These are phyloP conservation scores for Lates japonicus DNA, from an alignment of 2,797 vertebrate genomes.

Conservation along the genomic window DNA sequence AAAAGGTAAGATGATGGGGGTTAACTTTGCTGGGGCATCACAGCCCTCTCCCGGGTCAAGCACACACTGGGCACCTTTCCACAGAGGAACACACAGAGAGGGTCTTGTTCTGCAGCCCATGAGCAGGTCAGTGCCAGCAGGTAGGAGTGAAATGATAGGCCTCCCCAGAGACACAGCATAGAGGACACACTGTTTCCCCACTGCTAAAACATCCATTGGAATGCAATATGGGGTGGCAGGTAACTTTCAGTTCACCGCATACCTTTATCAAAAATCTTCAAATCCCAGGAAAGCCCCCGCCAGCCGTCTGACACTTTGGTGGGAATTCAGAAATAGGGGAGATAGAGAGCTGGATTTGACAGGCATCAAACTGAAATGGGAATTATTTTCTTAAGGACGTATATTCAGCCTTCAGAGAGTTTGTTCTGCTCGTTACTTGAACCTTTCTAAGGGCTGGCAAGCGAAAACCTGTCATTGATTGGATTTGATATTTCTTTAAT, in stretches of 20 bases:
- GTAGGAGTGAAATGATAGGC: constrained; percentile 77
- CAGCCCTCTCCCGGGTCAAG: constrained; percentile 65
- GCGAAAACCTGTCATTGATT: no score
- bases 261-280: constrained; percentile 80
- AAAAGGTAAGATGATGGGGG: constrained; percentile 69
- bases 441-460: background rate
- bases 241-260: constrained; percentile 80
- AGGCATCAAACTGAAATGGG: constrained; percentile 50
- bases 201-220: constrained; percentile 76
- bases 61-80: constrained; percentile 70
- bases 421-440: background rate
- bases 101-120: constrained; percentile 74
- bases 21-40: constrained; percentile 68
- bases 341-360: constrained; percentile 42
- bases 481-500: background rate
- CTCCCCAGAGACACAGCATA: constrained; percentile 78
- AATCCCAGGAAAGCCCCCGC: constrained; percentile 71
- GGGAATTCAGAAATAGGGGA: constrained; percentile 58
- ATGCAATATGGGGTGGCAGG: constrained; percentile 81
- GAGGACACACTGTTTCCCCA: constrained; percentile 80
- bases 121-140: constrained; percentile 71
- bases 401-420: background rate
- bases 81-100: constrained; percentile 73
- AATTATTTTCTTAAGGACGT: constrained; percentile 44
- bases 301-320: constrained; percentile 69